These are phyloP conservation scores for Neotoma lepida DNA, from an alignment of 2,113 vertebrate species.

Conservation along the genomic window DNA sequence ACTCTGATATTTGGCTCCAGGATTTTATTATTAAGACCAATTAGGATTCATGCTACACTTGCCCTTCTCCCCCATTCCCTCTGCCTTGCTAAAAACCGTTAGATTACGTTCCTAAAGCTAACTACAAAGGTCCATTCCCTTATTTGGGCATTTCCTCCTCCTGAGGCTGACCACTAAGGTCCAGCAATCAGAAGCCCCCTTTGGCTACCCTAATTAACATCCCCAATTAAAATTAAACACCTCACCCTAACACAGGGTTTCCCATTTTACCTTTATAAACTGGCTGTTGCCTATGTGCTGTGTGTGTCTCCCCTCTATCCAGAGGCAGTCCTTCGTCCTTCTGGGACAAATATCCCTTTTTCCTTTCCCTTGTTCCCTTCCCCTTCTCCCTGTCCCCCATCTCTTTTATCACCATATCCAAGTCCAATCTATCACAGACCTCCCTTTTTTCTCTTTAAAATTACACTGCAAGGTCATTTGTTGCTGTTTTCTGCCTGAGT, in stretches of 20 bases:
- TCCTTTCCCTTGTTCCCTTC: no score
- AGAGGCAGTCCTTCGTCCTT: neutral
- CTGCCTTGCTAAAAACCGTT: neutral
- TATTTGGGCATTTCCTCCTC: neutral
- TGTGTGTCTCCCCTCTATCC: no score
- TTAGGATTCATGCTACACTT: neutral
- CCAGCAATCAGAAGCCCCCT: neutral
- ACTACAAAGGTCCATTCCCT: neutral
- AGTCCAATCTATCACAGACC: neutral
- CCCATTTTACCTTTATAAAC: neutral
- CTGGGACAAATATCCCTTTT: neutral
- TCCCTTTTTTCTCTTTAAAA: neutral
- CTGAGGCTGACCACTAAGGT: neutral
- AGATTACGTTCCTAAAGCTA: neutral
- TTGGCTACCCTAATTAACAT: neutral
- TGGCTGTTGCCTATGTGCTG: neutral
- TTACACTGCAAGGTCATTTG: neutral
- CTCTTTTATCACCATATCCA: neutral
- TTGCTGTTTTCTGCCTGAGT: neutral
- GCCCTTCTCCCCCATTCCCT: neutral
- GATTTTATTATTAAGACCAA: no score
- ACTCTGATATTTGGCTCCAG: no score
- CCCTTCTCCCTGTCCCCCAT: neutral
- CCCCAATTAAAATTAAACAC: neutral
- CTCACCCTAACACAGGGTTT: neutral